phyloP scores from a whole-genome alignment of 2,888 invertebrate species.

The Horisme vitalbata region DNA sequence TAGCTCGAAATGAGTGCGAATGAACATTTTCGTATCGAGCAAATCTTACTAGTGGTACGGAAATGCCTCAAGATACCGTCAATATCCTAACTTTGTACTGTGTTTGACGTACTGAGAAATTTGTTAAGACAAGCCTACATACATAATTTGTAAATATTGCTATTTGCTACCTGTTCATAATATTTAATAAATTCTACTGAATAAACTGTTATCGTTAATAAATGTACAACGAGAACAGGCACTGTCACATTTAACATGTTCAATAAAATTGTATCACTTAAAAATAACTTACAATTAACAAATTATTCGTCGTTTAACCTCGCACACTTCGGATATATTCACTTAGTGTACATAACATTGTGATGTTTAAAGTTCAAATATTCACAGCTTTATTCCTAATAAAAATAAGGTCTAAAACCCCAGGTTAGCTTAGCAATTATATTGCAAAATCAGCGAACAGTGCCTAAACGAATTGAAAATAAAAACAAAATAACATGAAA shows the following conservation, averaged over 20 bases:
- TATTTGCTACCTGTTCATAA: conserved; percentile 21
- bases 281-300: conserved; percentile 13
- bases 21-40: too few relatives aligned
- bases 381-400: conserved; percentile 6
- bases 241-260: conserved; percentile 17
- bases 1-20: too few relatives aligned
- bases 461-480: conserved; percentile 32
- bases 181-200: conserved; percentile 20
- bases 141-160: conserved; percentile 19
- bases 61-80: conserved; percentile 1
- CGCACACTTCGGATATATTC: too few relatives aligned
- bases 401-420: conserved; percentile 3
- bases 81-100: conserved; percentile 18
- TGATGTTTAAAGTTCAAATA: conserved; percentile 9
- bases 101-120: conserved; percentile 15
- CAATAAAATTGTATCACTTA: not conserved
- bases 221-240: conserved; percentile 26
- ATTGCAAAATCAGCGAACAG: conserved; percentile 20
- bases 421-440: conserved; percentile 12
- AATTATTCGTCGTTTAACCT: too few relatives aligned
- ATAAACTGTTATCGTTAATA: conserved; percentile 20
- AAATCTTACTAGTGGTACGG: conserved; percentile 28
- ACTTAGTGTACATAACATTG: too few relatives aligned
- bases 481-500: conserved; percentile 42
- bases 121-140: conserved; percentile 7